Percentiles rank a stretch among this genome's conserved stretches.
Conservation (phyloP, 2,113 vertebrate genomes). For the Oxyura jamaicensis region DNA sequence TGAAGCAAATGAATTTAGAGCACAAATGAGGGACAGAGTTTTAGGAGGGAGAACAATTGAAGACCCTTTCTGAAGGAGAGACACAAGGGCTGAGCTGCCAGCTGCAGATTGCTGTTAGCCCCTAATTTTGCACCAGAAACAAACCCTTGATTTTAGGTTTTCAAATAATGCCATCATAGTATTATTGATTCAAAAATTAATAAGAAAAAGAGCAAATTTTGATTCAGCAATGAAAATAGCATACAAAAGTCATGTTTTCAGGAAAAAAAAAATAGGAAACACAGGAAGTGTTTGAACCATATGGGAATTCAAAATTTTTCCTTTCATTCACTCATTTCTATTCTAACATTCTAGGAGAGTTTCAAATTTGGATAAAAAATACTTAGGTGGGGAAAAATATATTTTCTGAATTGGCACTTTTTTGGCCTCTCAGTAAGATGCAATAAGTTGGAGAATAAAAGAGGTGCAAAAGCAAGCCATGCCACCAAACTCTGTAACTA, state of each 20-base stretch:
- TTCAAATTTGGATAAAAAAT: neutral
- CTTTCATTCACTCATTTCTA: neutral
- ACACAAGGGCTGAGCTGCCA: neutral
- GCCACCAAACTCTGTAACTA: neutral
- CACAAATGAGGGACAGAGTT: neutral
- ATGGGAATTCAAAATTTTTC: neutral
- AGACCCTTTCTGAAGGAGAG: neutral
- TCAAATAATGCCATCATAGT: neutral
- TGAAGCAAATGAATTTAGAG: neutral
- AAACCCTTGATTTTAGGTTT: neutral
- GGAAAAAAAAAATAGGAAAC: neutral
- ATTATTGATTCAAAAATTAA: neutral
- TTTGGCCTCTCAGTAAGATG: neutral
- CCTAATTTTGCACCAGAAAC: neutral
- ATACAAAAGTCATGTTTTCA: neutral
- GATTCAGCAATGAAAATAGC: neutral
- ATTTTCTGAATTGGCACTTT: neutral
- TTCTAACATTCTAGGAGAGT: neutral
- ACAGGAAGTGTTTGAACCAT: neutral
- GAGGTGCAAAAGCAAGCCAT: neutral
- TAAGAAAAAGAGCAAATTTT: neutral
- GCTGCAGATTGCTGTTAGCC: neutral
- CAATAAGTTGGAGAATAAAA: neutral
- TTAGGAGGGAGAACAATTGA: neutral
- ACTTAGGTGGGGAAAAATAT: accelerated